Percentiles rank a stretch among this genome's conserved stretches.
Evolutionary conservation across 2,113 vertebrate species (phyloP).

Genomic region (Heteronetta atricapilla): DNA sequence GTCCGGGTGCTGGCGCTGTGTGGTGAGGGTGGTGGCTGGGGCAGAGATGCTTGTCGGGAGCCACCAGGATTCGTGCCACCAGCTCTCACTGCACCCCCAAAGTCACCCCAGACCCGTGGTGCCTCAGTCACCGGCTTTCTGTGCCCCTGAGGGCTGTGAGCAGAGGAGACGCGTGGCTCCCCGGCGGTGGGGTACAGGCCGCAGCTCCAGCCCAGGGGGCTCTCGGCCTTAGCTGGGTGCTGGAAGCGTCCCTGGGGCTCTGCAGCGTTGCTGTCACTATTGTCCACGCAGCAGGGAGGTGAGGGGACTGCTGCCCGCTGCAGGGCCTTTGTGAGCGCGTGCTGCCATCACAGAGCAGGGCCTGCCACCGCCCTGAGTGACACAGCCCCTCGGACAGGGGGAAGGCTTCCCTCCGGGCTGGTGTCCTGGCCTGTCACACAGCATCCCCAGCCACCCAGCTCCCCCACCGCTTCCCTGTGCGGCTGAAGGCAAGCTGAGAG

Average conservation of each 20-base stretch:
- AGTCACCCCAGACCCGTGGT: background rate
- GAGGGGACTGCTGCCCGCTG: background rate
- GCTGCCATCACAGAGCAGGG: background rate
- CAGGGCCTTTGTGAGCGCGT: no score
- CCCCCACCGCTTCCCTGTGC: background rate
- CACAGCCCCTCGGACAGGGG: background rate
- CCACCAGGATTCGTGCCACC: background rate
- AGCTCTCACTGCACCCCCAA: background rate
- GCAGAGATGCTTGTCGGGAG: background rate
- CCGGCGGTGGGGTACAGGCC: background rate
- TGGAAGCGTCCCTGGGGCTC: background rate
- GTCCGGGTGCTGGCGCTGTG: background rate
- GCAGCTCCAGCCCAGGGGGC: background rate
- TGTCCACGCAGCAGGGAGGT: background rate
- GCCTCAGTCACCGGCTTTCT: background rate
- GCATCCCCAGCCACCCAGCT: background rate
- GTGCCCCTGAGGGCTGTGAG: background rate
- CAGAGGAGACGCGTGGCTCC: background rate
- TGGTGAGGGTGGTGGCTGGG: background rate
- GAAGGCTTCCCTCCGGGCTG: rapidly evolving
- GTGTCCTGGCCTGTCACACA: background rate
- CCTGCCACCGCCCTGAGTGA: background rate
- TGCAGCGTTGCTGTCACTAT: rapidly evolving
- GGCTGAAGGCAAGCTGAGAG: background rate
- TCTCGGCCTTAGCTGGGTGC: background rate